These are phyloP conservation scores for Drosophila lutescens DNA, from an alignment of 2,888 invertebrate genomes.

Conservation along the genomic window DNA sequence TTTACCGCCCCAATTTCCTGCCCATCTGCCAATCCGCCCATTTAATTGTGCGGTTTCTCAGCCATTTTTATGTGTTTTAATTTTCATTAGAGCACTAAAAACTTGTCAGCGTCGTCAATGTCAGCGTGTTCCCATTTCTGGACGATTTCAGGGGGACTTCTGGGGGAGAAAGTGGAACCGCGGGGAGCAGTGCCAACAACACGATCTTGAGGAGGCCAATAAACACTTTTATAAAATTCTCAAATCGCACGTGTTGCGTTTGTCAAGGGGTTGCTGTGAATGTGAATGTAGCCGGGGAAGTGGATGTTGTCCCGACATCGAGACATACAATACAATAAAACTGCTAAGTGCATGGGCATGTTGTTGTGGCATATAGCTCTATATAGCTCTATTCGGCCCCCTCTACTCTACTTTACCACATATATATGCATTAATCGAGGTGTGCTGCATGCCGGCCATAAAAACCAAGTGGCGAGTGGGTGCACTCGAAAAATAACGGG, in stretches of 20 bases:
- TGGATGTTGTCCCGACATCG: constrained; percentile 21
- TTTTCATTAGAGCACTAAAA: constrained; percentile 69
- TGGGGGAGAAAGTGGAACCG: constrained; percentile 23
- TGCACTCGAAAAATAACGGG: constrained; percentile 30
- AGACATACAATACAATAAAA: constrained; percentile 63
- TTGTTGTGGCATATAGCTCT: constrained; percentile 50
- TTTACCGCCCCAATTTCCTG: constrained; percentile 2
- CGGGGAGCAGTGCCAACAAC: constrained; percentile 18
- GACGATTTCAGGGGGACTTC: constrained; percentile 4
- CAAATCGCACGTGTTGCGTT: constrained; percentile 73
- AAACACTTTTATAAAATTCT: constrained; percentile 77
- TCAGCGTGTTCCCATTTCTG: constrained; percentile 38
- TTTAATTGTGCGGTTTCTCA: constrained; percentile 70
- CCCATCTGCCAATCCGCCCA: constrained; percentile 37
- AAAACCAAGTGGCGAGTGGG: constrained; percentile 41
- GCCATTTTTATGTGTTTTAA: constrained; percentile 68
- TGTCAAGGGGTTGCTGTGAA: constrained; percentile 64
- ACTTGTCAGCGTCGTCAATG: constrained; percentile 60
- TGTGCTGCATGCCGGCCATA: constrained; percentile 46
- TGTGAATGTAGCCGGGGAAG: neutral
- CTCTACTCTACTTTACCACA: constrained; percentile 10
- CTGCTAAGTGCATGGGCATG: constrained; percentile 71
- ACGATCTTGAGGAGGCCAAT: constrained; percentile 60
- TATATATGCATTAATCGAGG: constrained; percentile 53
- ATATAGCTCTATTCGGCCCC: constrained; percentile 3